phyloP scores from a whole-genome alignment of 2,113 vertebrate species.

The Leuciscus idus region DNA sequence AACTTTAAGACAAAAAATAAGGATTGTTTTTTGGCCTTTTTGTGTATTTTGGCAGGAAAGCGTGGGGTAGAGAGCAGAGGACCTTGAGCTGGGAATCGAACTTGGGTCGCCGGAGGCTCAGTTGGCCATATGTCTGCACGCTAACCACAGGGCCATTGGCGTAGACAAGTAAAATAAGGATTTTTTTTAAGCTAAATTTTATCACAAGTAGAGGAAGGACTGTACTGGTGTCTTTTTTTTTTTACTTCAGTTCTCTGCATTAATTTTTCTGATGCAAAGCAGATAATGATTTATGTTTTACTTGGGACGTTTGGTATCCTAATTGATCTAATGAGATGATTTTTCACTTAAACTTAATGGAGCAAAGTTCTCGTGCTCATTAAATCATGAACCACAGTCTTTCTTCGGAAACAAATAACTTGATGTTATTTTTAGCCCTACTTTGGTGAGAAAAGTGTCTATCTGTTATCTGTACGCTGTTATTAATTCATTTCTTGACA shows the following conservation, averaged over 20 bases:
- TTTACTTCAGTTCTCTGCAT: background rate
- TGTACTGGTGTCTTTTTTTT: background rate
- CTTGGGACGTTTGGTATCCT: background rate
- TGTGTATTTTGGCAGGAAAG: too few relatives aligned
- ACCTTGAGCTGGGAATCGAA: too few relatives aligned
- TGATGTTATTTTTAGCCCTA: conserved; percentile 40
- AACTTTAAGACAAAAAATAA: conserved; percentile 7
- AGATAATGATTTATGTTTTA: conserved; percentile 20
- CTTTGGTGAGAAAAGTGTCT: conserved; percentile 46
- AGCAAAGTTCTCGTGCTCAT: conserved; percentile 13
- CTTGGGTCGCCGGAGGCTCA: too few relatives aligned
- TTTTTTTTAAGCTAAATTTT: conserved; percentile 1
- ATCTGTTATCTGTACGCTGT: conserved; percentile 20
- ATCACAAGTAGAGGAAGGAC: background rate
- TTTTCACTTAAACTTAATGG: conserved; percentile 34
- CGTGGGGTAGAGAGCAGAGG: too few relatives aligned
- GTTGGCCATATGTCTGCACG: too few relatives aligned
- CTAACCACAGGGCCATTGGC: too few relatives aligned
- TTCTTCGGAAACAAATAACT: conserved; percentile 18
- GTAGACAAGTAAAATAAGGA: too few relatives aligned
- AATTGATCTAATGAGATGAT: conserved; percentile 38
- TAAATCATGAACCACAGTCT: conserved; percentile 15
- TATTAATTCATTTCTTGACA: conserved; percentile 56
- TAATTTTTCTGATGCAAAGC: conserved; percentile 7
- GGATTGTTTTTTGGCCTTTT: background rate